A percentile compares a stretch with the other conserved stretches of the same genome.
These are phyloP conservation scores for Chaenodraco wilsoni DNA, from an alignment of 2,797 vertebrate species.

Conservation along the genomic window DNA sequence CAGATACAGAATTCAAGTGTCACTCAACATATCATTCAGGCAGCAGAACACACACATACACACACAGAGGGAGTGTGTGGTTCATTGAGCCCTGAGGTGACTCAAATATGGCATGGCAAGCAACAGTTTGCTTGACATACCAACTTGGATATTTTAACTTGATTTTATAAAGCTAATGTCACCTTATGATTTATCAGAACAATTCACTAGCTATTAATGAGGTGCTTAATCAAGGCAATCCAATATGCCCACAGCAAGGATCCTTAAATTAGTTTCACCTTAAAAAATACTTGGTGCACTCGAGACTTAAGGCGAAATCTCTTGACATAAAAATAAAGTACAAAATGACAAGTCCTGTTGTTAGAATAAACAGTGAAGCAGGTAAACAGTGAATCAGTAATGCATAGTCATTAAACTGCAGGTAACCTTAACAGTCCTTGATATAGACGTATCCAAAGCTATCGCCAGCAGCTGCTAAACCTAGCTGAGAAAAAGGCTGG, in stretches of 20 bases:
- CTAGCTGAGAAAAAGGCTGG: background rate
- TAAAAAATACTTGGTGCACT: background rate
- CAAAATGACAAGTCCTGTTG: background rate
- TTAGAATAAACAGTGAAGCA: background rate
- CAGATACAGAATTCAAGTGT: slow-evolving; percentile 3
- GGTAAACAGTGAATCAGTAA: background rate
- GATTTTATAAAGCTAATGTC: background rate
- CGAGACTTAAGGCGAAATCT: background rate
- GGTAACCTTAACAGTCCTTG: slow-evolving; percentile 18
- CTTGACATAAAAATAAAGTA: background rate
- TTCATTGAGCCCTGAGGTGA: slow-evolving; percentile 4
- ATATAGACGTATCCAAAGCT: background rate
- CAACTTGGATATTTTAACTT: background rate
- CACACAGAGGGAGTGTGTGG: background rate
- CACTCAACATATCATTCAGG: slow-evolving; percentile 1
- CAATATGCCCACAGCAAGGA: background rate
- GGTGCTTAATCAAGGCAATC: slow-evolving; percentile 4
- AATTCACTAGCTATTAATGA: background rate
- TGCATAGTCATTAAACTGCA: background rate
- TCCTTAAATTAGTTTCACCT: background rate
- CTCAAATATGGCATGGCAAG: background rate
- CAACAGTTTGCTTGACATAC: background rate
- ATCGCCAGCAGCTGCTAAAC: background rate
- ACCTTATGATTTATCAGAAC: background rate
- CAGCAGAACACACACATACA: background rate